Base-by-base conservation (phyloP, 2,888 invertebrate genomes). In the Limulus polyphemus region DNA sequence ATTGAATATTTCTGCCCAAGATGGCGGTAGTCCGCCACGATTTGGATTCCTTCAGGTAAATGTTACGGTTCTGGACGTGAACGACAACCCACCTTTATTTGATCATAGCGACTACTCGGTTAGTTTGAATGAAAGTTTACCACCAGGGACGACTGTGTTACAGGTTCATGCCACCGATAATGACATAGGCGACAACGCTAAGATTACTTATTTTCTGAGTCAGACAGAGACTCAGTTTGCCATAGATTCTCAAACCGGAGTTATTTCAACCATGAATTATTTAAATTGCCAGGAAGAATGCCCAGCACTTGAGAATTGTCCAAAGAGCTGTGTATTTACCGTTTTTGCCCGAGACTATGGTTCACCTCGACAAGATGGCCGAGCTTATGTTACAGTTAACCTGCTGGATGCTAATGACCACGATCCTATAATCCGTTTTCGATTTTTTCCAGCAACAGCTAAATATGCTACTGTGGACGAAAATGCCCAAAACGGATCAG, bases 41-140 rank as follows among this genome's bases (percentile, higher is more conserved):
- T 83, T 84, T 73, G 93, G 93, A 55, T 92, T 86, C 75, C 60
- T 70, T 13, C 50, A 62, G 47, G 91, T 94, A 54, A 91, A 92
- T 76, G 90, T 94, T 14, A 87, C 89, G 59, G 87, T 94, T 66
- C 79, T 91, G 69, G 93, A 94, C 77, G 91, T 91, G 10, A 94
- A 94, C 75, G 94, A 94, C 75, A 92, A 92, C 78, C 91, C 93
- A 12, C 93, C 93, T 49, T 88, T 92, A 69, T 93, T 93, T 74
- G 91, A 90, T 77, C 92, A 92, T 75, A 92, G 91, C 79, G 92
- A 94, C 75, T 97, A 95, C 77, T 88, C 87, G 62, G 91, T 91
- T 1, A 87, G 88, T 55, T 76, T 97, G 58, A 94, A 94, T 78
- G 95, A 97, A 77, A 94, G 91, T 74, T 89, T 91, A 11, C 86